phyloP scores from a whole-genome alignment of 1,140 invertebrate species.

The Brachionus koreanus region DNA sequence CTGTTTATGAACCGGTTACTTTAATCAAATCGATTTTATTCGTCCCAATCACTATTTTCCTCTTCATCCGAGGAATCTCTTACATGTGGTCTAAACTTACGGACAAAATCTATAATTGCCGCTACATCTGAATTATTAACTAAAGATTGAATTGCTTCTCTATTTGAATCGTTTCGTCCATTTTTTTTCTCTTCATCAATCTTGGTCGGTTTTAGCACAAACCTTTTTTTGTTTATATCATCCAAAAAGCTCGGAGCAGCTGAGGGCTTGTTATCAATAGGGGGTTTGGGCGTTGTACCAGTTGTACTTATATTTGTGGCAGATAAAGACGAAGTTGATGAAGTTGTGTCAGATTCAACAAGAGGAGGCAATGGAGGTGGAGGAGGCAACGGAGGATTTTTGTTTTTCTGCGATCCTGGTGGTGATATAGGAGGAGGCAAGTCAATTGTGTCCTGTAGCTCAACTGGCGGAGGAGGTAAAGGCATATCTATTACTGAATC shows the following conservation, averaged over 20 bases:
- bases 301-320: neutral
- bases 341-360: constrained; percentile 26
- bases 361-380: constrained; percentile 33
- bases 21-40: neutral
- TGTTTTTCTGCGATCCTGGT: neutral
- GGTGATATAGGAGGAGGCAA: neutral
- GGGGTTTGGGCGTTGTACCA: neutral
- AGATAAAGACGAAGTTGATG: constrained; percentile 28
- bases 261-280: neutral
- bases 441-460: neutral
- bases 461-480: neutral
- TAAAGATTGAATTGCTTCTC: constrained; percentile 28
- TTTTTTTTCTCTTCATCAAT: constrained; percentile 1
- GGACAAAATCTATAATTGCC: constrained; percentile 43
- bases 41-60: constrained; percentile 44
- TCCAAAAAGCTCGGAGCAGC: constrained; percentile 17
- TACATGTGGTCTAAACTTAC: constrained; percentile 40
- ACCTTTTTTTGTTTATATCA: constrained; percentile 22
- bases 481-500: constrained; percentile 4
- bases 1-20: neutral
- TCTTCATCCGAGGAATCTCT: constrained; percentile 35
- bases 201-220: constrained; percentile 39
- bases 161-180: neutral
- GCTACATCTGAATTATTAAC: constrained; percentile 44
- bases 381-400: neutral